A percentile compares a stretch with the other conserved stretches of the same genome.
Conservation (phyloP, 2,888 invertebrate species). For the Gnatocerus cornutus region DNA sequence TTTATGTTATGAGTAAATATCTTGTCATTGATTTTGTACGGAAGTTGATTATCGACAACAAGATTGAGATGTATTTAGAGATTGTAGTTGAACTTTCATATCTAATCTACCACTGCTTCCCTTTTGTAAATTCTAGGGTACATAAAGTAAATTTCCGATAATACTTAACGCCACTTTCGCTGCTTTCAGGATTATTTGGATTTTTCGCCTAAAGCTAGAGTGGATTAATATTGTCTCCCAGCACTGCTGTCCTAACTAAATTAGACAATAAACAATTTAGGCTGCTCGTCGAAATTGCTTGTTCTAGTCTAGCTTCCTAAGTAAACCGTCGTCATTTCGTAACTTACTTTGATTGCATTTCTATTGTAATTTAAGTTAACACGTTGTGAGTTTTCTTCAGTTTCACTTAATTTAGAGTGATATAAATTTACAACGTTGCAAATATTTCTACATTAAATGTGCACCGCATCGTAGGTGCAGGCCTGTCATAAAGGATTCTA, state of each 20-base stretch:
- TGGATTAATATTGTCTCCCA: slow-evolving; percentile 16
- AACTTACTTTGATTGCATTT: slow-evolving; percentile 30
- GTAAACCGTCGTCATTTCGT: slow-evolving; percentile 12
- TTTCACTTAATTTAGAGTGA: slow-evolving; percentile 4
- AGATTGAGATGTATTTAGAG: no score
- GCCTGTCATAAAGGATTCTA: slow-evolving; percentile 10
- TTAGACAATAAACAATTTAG: slow-evolving; percentile 23
- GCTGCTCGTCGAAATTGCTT: slow-evolving; percentile 8
- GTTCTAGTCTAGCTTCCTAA: slow-evolving; percentile 1
- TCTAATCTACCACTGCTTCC: no score
- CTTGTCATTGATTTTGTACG: no score
- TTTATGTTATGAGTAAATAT: no score
- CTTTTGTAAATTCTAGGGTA: no score
- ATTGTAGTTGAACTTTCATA: no score
- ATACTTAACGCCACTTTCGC: no score
- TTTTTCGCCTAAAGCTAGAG: not conserved
- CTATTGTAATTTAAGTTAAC: slow-evolving; percentile 17
- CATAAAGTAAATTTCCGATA: no score
- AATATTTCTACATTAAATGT: slow-evolving; percentile 2
- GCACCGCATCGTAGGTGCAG: not conserved
- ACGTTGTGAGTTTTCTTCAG: slow-evolving; percentile 5
- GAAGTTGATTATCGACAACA: no score
- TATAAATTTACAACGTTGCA: slow-evolving; percentile 5
- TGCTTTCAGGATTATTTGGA: not conserved
- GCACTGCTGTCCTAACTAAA: slow-evolving; percentile 2